Evolutionary conservation across 2,797 vertebrate genomes (phyloP).

Genomic region (Ptychobarbus kaznakovi): DNA sequence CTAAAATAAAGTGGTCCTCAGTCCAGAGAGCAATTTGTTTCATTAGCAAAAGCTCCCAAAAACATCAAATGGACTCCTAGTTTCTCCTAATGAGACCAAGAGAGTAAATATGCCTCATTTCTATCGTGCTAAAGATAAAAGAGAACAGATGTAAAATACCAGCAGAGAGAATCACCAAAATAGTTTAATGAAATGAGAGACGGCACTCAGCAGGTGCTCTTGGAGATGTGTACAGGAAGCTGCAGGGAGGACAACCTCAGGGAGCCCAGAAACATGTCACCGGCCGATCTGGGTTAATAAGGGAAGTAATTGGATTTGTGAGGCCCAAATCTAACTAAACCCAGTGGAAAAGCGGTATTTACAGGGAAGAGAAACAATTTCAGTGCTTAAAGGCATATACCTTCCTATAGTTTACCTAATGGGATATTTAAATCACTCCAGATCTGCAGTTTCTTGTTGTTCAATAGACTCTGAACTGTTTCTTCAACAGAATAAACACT

Average conservation of each 20-base stretch:
- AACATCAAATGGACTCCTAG: not conserved
- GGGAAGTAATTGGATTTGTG: slow-evolving; percentile 5
- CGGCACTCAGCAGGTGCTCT: slow-evolving; percentile 21
- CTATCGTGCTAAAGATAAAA: not conserved
- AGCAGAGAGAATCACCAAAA: slow-evolving; percentile 13
- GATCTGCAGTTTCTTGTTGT: slow-evolving; percentile 15
- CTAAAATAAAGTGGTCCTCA: slow-evolving; percentile 4
- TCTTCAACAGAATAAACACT: not conserved
- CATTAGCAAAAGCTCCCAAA: not conserved
- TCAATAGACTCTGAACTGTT: slow-evolving; percentile 8
- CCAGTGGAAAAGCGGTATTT: not conserved
- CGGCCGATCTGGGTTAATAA: slow-evolving; percentile 29
- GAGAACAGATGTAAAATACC: not conserved
- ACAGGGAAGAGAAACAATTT: not conserved
- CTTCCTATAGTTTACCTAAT: not conserved
- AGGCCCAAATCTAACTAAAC: slow-evolving; percentile 2
- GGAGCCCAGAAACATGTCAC: slow-evolving; percentile 23
- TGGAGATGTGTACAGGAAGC: not conserved
- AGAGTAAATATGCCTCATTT: not conserved
- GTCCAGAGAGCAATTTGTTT: not conserved
- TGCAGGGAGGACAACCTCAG: not conserved
- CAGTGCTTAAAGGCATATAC: not conserved
- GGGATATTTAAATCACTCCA: not conserved
- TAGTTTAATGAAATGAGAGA: slow-evolving; percentile 31
- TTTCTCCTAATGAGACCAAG: slow-evolving; percentile 3